Percentiles rank a stretch among this genome's conserved stretches.
Evolutionary conservation across 2,797 vertebrate genomes (phyloP).

Genomic region (Microchirus variegatus): DNA sequence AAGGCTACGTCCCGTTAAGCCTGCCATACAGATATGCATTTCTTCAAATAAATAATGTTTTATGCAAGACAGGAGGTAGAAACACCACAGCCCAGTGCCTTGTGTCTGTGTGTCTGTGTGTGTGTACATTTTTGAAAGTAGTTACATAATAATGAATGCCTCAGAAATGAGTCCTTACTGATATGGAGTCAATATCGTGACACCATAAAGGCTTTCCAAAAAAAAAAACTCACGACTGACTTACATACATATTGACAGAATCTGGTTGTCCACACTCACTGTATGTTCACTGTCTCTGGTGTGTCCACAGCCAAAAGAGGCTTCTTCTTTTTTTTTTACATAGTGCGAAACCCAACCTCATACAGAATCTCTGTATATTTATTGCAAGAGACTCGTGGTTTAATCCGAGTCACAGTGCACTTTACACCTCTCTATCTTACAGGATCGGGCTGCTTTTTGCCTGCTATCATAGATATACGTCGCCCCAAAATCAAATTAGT

Average conservation of each 20-base stretch:
- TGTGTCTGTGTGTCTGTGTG: conserved; percentile 43
- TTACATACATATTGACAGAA: conserved; percentile 31
- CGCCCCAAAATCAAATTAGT: conserved; percentile 46
- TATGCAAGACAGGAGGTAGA: conserved; percentile 84
- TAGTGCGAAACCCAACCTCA: conserved; percentile 27
- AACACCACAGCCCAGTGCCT: conserved; percentile 74
- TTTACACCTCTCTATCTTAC: conserved; percentile 49
- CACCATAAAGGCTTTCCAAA: conserved; percentile 42
- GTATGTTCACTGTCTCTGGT: conserved; percentile 15
- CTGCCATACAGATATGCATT: conserved; percentile 72
- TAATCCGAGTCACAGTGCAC: conserved; percentile 47
- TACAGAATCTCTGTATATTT: conserved; percentile 66
- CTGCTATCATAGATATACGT: conserved; percentile 30
- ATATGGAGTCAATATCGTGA: conserved; percentile 43
- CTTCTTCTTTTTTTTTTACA: conserved; percentile 14
- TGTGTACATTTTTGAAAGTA: conserved; percentile 48
- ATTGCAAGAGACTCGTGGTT: conserved; percentile 68
- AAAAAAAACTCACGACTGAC: too few relatives aligned
- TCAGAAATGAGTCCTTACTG: conserved; percentile 57
- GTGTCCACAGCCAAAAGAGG: conserved; percentile 17
- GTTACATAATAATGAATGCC: conserved; percentile 50
- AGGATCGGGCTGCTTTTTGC: conserved; percentile 31
- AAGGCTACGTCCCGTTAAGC: conserved; percentile 66
- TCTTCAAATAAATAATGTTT: conserved; percentile 72
- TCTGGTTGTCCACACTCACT: conserved; percentile 20